phyloP scores from a whole-genome alignment of 1,140 invertebrate genomes.

The Adelges cooleyi region DNA sequence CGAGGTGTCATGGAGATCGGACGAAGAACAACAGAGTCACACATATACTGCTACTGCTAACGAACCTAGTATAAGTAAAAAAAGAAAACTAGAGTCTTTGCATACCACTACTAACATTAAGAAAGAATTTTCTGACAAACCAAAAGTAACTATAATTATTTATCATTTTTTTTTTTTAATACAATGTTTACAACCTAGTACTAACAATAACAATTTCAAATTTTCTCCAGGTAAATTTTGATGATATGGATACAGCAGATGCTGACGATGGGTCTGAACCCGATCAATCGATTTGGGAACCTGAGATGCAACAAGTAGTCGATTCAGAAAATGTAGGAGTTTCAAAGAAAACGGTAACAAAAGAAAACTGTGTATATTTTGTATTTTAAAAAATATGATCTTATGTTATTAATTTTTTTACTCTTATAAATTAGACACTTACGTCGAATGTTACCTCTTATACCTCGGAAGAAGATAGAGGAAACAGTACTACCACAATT shows the following conservation, averaged over 20 bases:
- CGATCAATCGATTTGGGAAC: constrained; percentile 31
- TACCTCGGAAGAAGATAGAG: not conserved
- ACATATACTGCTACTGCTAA: not conserved
- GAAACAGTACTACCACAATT: not conserved
- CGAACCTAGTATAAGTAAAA: constrained; percentile 26
- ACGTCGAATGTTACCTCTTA: not conserved
- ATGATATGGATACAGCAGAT: constrained; percentile 22
- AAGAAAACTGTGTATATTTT: not conserved
- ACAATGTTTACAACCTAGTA: too few species aligned
- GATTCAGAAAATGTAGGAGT: not conserved
- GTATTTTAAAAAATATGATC: not conserved
- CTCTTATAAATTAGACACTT: not conserved
- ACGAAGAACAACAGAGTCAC: constrained; percentile 31
- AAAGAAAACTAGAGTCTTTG: constrained; percentile 32
- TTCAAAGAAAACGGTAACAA: not conserved
- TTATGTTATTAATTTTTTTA: not conserved
- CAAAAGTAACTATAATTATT: not conserved
- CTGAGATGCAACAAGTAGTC: constrained; percentile 5
- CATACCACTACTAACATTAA: constrained; percentile 23
- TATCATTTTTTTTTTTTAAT: not conserved
- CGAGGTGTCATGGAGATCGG: constrained; percentile 61
- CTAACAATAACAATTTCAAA: too few species aligned
- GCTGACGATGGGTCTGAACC: constrained; percentile 33
- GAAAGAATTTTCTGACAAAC: constrained; percentile 2
- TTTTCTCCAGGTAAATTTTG: constrained; percentile 6